Percentiles rank a stretch among this genome's conserved stretches.
These are phyloP conservation scores for Olivierus martensii DNA, from an alignment of 1,140 invertebrate genomes.

Conservation along the genomic window DNA sequence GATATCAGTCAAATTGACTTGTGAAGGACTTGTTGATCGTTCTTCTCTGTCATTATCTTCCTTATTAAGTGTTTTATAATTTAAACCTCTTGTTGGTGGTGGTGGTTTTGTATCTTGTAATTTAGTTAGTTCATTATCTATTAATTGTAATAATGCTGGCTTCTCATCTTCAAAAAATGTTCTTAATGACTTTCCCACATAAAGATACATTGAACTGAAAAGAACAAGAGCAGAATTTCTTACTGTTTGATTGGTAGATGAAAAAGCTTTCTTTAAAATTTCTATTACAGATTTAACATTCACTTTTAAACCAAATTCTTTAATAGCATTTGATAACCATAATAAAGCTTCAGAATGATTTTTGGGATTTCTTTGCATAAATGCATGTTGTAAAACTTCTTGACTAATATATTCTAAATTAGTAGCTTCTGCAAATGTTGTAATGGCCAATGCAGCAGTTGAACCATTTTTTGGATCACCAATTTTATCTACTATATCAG, in stretches of 20 bases:
- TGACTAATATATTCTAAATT: constrained; percentile 57
- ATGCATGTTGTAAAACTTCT: constrained; percentile 54
- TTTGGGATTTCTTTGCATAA: constrained; percentile 80
- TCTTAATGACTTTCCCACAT: constrained; percentile 55
- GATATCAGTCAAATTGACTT: constrained; percentile 47
- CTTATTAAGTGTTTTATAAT: constrained; percentile 28
- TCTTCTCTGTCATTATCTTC: constrained; percentile 36
- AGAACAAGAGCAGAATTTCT: constrained; percentile 53
- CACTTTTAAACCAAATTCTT: constrained; percentile 66
- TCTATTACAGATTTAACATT: constrained; percentile 65
- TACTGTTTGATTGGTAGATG: constrained; percentile 68
- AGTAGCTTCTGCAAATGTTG: constrained; percentile 57
- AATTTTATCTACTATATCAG: constrained; percentile 69
- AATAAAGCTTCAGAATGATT: constrained; percentile 68
- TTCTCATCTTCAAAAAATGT: constrained; percentile 79
- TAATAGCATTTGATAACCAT: constrained; percentile 60
- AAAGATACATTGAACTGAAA: constrained; percentile 58
- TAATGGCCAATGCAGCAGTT: constrained; percentile 52
- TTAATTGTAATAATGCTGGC: constrained; percentile 63
- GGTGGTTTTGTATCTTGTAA: constrained; percentile 47
- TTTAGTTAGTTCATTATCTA: constrained; percentile 76
- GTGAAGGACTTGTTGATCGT: constrained; percentile 35
- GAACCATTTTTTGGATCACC: constrained; percentile 66
- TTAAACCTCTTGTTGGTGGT: constrained; percentile 47
- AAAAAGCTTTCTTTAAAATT: constrained; percentile 64